Evolutionary conservation across 1,140 invertebrate species (phyloP), one percentile per base, ranked within the genome.

Genomic region (Nylanderia fulva): DNA sequence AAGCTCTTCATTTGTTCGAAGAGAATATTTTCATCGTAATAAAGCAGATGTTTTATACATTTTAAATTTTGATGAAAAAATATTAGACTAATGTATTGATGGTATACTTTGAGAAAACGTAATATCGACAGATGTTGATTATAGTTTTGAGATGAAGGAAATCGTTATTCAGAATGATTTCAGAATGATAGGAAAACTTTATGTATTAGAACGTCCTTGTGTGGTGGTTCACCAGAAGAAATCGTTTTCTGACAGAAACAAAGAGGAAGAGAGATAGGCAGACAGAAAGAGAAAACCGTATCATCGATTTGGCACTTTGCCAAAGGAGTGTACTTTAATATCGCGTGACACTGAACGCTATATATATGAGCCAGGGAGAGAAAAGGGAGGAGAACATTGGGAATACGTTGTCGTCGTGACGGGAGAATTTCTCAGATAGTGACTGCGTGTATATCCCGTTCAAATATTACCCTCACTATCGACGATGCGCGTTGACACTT

Each of bases 301-400:
- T 56, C 87, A 85, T 88, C 87, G 87, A 68, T 27, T 88, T 88
- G 87, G 82, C 60, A 56, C 33, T 11, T 15, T 7, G 87, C 87
- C 87, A 88, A 88, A 88, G 82, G 39, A 85, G 71, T 83, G 72
- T 60, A 76, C 86, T 88, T 88, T 88, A 87, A 88, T 88, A 88
- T 88, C 87, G 86, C 86, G 72, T 74, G 87, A 88, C 86, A 79
- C 54, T 48, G 56, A 48, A 42, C 56, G 29, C 42, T 74, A 58
- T 86, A 86, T 66, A 36, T 69, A 13, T 9, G 42, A 79, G 42
- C 48, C 33, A 48, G 21, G 52, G 24, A 48, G 72, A 48, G 29
- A n/a, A n/a, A n/a, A n/a, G 45, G 13, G 48, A 27, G 72, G 52
- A 84, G 71, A 54, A 36, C 54, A 72, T 82, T 52, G n/a, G 71